Percentiles rank a stretch among this genome's conserved stretches.
phyloP scores from a whole-genome alignment of 2,113 vertebrate species.

The Gopherus evgoodei region DNA sequence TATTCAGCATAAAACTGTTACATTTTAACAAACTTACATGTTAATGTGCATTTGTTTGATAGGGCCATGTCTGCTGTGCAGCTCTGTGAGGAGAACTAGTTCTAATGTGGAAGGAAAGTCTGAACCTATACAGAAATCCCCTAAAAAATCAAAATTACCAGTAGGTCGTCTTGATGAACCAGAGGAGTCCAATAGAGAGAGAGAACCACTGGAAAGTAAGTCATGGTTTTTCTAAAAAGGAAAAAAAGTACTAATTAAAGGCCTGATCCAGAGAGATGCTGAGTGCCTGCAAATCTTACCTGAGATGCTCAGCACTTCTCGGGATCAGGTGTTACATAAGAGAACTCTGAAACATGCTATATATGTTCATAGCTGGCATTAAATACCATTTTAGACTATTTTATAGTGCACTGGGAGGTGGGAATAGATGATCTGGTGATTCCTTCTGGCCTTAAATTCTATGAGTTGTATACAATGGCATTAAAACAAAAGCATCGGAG shows the following conservation, averaged over 20 bases:
- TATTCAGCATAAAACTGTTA: not conserved
- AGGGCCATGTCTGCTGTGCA: constrained; percentile 63
- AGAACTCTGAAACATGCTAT: not conserved
- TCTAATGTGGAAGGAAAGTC: constrained; percentile 65
- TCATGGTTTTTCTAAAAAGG: not conserved
- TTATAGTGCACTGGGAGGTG: not conserved
- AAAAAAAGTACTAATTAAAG: not conserved
- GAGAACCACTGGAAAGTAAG: constrained; percentile 89
- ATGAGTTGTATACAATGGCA: not conserved
- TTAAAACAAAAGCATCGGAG: not conserved
- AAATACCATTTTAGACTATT: not conserved
- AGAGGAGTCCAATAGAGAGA: constrained; percentile 79
- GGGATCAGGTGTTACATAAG: rapidly evolving
- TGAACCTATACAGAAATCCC: constrained; percentile 72
- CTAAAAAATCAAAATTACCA: constrained; percentile 90
- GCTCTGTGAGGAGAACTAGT: constrained; percentile 61
- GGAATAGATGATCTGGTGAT: not conserved
- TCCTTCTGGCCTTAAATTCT: not conserved
- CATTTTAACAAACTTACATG: not conserved
- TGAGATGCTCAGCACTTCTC: not conserved
- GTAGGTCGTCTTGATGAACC: constrained; percentile 89
- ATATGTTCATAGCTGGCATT: not conserved
- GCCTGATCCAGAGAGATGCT: not conserved
- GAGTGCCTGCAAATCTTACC: not conserved
- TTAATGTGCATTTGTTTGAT: not conserved